Percentiles rank a stretch among this genome's conserved stretches.
Evolutionary conservation across 2,113 vertebrate genomes (phyloP).

Genomic region (Periophthalmus modestus): DNA sequence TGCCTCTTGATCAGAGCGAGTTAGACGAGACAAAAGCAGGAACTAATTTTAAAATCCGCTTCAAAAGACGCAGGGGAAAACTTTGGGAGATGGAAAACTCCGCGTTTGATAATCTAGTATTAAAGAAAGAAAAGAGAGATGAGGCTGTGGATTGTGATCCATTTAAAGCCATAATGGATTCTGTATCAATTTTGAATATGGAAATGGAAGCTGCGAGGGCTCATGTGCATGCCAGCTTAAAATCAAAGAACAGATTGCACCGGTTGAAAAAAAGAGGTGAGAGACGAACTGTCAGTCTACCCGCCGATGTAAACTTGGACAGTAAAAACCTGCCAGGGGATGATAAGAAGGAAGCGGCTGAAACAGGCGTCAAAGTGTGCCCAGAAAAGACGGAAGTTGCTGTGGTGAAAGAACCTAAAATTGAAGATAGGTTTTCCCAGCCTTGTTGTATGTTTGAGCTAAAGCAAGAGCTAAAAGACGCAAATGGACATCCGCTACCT

Average conservation of each 20-base stretch:
- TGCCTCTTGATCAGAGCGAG: conserved; percentile 7
- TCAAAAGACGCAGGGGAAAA: conserved; percentile 74
- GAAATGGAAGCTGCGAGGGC: conserved; percentile 76
- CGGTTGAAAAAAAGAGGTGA: conserved; percentile 58
- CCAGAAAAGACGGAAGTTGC: conserved; percentile 3
- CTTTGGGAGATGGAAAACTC: conserved; percentile 75
- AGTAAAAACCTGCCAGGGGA: background rate
- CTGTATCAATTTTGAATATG: conserved; percentile 74
- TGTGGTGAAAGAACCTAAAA: conserved; percentile 36
- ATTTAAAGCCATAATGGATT: conserved; percentile 78
- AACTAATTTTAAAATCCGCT: conserved; percentile 71
- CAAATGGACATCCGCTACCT: conserved; percentile 56
- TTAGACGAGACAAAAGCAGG: conserved; percentile 48
- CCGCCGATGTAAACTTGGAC: background rate
- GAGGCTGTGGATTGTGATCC: conserved; percentile 56
- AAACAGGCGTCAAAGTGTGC: background rate
- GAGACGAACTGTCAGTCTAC: conserved; percentile 6
- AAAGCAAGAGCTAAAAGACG: conserved; percentile 35
- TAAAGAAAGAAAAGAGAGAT: conserved; percentile 45
- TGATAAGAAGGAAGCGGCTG: conserved; percentile 23
- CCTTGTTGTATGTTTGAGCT: conserved; percentile 63
- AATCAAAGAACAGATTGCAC: conserved; percentile 63
- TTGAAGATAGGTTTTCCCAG: conserved; percentile 44
- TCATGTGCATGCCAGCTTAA: conserved; percentile 66
- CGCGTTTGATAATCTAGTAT: conserved; percentile 21